A percentile compares a stretch with the other conserved stretches of the same genome.
Conservation (phyloP, 2,113 vertebrate genomes). For the Trematomus loennbergii region DNA sequence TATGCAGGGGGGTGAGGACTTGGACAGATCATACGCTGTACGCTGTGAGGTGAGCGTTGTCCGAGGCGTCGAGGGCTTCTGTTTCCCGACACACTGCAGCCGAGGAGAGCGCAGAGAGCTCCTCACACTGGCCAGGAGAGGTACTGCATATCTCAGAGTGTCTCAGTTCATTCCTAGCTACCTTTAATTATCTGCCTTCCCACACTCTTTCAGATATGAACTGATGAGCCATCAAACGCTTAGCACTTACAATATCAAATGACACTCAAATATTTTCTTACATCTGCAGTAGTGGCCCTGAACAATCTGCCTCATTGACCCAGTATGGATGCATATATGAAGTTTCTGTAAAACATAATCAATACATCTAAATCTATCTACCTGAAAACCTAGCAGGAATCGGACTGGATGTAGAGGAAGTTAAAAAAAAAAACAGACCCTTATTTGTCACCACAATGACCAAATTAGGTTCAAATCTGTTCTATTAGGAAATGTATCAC, state of each 20-base stretch:
- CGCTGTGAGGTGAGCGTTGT: conserved; percentile 71
- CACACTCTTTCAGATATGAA: too few species aligned
- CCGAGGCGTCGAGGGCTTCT: conserved; percentile 77
- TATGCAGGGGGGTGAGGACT: conserved; percentile 77
- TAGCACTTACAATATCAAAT: too few species aligned
- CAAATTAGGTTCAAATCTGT: not conserved
- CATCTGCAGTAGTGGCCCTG: too few species aligned
- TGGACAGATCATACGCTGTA: conserved; percentile 71
- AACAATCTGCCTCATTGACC: too few species aligned
- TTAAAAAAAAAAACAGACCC: not conserved
- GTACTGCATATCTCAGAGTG: conserved; percentile 49
- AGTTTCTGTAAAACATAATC: too few species aligned
- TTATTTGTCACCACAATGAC: not conserved
- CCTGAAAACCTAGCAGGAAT: not conserved
- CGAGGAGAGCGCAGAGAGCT: conserved; percentile 81
- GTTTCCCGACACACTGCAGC: conserved; percentile 83
- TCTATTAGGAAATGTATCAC: not conserved
- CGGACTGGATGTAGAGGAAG: not conserved
- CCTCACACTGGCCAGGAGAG: conserved; percentile 72
- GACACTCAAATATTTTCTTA: too few species aligned
- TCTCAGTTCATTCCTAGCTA: not conserved
- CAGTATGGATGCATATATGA: too few species aligned
- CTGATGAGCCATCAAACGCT: too few species aligned
- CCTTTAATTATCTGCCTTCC: too few species aligned
- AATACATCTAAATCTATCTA: too few species aligned